Conservation (phyloP, 2,797 vertebrate species). For the Emydoidea blandingii region DNA sequence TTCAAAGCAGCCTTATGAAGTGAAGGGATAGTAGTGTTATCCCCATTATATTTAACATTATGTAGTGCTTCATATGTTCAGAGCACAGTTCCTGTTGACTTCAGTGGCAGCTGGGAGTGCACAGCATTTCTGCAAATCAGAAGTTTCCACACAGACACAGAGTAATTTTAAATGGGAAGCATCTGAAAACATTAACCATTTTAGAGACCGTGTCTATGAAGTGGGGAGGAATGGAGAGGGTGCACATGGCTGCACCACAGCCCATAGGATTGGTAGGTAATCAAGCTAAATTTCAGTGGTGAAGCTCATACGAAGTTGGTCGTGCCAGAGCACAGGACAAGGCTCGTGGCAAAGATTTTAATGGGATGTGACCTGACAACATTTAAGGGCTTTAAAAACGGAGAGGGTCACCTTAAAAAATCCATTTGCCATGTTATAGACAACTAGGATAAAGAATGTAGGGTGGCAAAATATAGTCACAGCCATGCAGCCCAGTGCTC, state of each 20-base stretch:
- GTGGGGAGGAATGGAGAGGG: not conserved
- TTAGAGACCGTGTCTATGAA: not conserved
- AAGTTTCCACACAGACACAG: not conserved
- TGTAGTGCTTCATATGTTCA: not conserved
- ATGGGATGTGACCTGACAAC: not conserved
- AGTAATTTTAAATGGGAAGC: not conserved
- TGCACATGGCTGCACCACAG: not conserved
- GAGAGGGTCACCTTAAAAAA: not conserved
- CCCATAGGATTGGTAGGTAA: not conserved
- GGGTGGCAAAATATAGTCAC: not conserved
- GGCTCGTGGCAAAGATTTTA: not conserved
- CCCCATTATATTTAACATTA: not conserved
- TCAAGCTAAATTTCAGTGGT: not conserved
- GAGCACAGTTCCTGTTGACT: not conserved
- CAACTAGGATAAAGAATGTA: not conserved
- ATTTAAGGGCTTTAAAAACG: not conserved
- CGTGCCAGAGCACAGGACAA: not conserved
- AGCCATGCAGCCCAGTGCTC: not conserved
- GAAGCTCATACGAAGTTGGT: not conserved
- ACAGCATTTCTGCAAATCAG: not conserved
- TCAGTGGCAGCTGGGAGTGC: accelerated
- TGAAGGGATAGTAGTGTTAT: not conserved
- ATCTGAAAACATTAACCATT: not conserved
- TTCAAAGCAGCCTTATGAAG: not conserved
- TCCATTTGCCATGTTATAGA: not conserved